Base-by-base conservation (phyloP, 1,140 invertebrate species). In the Pantala flavescens region DNA sequence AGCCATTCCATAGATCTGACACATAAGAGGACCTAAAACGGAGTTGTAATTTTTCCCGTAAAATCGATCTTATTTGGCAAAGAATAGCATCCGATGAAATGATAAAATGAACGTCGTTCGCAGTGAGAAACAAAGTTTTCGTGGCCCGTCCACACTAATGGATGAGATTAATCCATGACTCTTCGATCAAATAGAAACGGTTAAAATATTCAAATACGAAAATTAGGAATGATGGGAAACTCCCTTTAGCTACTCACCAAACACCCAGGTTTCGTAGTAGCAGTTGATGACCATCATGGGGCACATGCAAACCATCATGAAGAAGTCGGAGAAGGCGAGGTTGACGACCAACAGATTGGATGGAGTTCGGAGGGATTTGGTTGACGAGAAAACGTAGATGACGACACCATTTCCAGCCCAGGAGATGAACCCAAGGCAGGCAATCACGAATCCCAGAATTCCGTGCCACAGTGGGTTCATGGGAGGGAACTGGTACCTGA, bases 221-320 rank as follows among this genome's bases (percentile, higher is more conserved):
- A 36, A 36, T 36, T 36, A 36, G 28, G 2, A 5, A 36, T 36
- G 28, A 36, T 36, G 28, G 3, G 28, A 36, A 36, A 36, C n/a
- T n/a, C n/a, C n/a, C n/a, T n/a, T n/a, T n/a, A n/a, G n/a, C n/a
- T n/a, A 72, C 79, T 82, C 79, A 90, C 88, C 93, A 73, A 93
- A 86, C 71, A 92, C 88, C 93, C 93, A 95, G 11, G 92, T 94
- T 84, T 94, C 92, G 78, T 91, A 87, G 80, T 92, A 94, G 82
- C 93, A 92, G 83, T 93, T 96, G 76, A 93, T 87, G 43, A 93
- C 88, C 91, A 95, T 94, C 75, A 92, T 86, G 24, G 93, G 92
- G 76, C 90, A 88, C 90, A 94, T 93, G 74, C 82, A 83, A 74
- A 90, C 84, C 92, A 95, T 96, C 90, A 96, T 95, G 55, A 90